Base-by-base conservation (phyloP, 2,888 invertebrate genomes). In the Notodonta dromedarius region DNA sequence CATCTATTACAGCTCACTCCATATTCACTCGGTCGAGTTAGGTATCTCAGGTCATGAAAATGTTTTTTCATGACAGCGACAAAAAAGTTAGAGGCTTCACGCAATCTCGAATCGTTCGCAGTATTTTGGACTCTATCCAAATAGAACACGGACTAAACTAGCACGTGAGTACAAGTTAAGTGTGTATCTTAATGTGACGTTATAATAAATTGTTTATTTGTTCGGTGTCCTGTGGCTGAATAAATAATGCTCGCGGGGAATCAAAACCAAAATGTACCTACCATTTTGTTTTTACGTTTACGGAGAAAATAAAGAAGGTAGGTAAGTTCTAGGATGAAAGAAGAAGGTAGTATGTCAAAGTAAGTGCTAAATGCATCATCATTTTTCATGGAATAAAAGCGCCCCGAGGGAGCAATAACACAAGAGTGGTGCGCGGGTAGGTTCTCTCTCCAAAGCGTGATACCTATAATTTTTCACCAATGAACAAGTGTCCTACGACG, bases 171-270 rank as follows among this genome's bases (percentile, higher is more conserved):
- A n/a, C 42, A 11, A 16, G 14, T 16, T 8, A 50, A 16, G 16
- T 16, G 9, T 50, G 14, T 50, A 7, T 50, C 16, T 46, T 46
- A n/a, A 46, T 46, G n/a, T 46, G n/a, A 46, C 46, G 42, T 42
- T 42, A 48, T 48, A 48, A 48, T n/a, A 48, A 48, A 48, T 48
- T 48, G 48, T 48, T 48, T 48, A 48, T 48, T 48, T 48, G 48
- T 48, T 48, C n/a, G 48, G 14, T n/a, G 48, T 4, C n/a, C 11
- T n/a, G 48, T 4, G n/a, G 5, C 48, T 48, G 14, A 13, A 48
- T 48, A 14, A 48, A 48, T 48, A 48, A 48, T n/a, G 48, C n/a
- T 6, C 48, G 14, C 48, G n/a, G 48, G 24, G n/a, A 14, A 13
- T 48, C 48, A 48, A 14, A 48, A 24, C 24, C 24, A 24, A 24